phyloP scores from a whole-genome alignment of 2,797 vertebrate genomes.

The Gadopsis marmoratus region DNA sequence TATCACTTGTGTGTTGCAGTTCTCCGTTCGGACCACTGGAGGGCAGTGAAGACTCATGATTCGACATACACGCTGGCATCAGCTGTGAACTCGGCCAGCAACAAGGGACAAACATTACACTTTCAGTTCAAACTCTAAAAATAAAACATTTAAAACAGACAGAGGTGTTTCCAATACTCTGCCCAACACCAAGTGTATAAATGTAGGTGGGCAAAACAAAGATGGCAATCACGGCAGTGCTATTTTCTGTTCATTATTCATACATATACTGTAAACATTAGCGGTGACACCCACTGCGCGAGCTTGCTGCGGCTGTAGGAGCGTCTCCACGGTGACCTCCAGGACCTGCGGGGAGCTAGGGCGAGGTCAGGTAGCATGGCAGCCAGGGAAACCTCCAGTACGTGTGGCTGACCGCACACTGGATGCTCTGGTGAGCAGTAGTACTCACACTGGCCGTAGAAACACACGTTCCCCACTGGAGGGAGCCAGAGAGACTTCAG shows the following conservation, averaged over 20 bases:
- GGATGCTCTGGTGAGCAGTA: constrained; percentile 93
- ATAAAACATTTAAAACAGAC: neutral
- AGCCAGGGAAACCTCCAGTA: constrained; percentile 91
- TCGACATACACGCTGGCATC: neutral
- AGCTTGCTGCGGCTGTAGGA: constrained; percentile 91
- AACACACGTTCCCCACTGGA: constrained; percentile 91
- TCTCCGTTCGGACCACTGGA: constrained; percentile 32
- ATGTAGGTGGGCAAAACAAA: neutral
- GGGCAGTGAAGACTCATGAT: neutral
- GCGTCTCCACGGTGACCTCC: constrained; percentile 94
- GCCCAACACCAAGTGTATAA: neutral
- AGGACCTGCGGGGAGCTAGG: constrained; percentile 89
- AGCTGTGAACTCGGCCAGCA: neutral
- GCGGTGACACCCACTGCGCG: constrained; percentile 81
- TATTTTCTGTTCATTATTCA: neutral
- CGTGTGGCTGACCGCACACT: constrained; percentile 89
- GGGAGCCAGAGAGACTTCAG: constrained; percentile 36
- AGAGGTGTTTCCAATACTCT: neutral
- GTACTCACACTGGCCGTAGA: constrained; percentile 93
- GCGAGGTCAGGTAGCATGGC: constrained; percentile 89
- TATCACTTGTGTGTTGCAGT: neutral
- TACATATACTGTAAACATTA: neutral
- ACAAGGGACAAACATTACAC: neutral
- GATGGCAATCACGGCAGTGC: too few relatives aligned
- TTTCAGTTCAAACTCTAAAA: too few relatives aligned